phyloP scores from a whole-genome alignment of 1,140 invertebrate genomes.

The Nasonia vitripennis region DNA sequence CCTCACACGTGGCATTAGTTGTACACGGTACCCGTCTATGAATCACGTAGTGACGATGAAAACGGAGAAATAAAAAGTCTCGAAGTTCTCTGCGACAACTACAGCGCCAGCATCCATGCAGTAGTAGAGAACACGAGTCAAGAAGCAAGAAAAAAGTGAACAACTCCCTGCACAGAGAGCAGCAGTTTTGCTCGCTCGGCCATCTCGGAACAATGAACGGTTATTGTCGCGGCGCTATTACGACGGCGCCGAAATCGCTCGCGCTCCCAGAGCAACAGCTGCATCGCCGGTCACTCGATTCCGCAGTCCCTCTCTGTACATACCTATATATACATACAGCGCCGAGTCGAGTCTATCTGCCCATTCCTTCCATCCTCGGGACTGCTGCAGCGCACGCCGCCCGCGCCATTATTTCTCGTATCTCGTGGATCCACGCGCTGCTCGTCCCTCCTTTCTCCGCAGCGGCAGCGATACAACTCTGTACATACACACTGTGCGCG shows the following conservation, averaged over 20 bases:
- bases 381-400: constrained; percentile 34
- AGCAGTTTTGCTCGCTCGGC: too few relatives aligned
- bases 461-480: neutral
- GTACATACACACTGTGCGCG: neutral
- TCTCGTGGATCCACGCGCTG: constrained; percentile 63
- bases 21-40: too few relatives aligned
- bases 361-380: neutral
- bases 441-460: constrained; percentile 44
- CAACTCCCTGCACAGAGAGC: neutral
- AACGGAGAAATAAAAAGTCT: too few relatives aligned
- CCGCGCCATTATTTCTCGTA: constrained; percentile 67
- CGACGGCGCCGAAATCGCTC: constrained; percentile 52
- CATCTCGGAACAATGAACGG: constrained; percentile 60
- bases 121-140: neutral
- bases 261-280: constrained; percentile 38
- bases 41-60: too few relatives aligned
- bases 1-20: too few relatives aligned
- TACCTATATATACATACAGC: neutral
- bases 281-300: constrained; percentile 21
- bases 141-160: neutral
- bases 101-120: neutral
- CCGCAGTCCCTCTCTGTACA: neutral
- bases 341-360: neutral
- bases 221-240: constrained; percentile 64
- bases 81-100: too few relatives aligned